Percentiles rank a stretch among this genome's conserved stretches.
These are phyloP conservation scores for Cuculus canorus DNA, from an alignment of 2,797 vertebrate genomes.

Conservation along the genomic window DNA sequence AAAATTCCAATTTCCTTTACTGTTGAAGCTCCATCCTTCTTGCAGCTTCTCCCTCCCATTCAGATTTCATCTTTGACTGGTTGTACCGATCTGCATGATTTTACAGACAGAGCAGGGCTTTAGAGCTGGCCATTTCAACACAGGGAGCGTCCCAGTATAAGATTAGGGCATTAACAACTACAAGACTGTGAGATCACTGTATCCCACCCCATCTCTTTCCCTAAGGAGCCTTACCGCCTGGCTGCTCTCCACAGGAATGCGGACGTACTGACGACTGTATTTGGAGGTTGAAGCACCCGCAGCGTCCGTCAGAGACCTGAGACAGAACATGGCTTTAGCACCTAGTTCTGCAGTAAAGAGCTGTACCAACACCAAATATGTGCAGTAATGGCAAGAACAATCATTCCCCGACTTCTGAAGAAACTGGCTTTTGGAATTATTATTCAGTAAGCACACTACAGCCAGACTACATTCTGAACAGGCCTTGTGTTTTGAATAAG, in stretches of 20 bases:
- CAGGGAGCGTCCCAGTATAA: background rate
- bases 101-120: background rate
- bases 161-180: background rate
- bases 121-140: background rate
- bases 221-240: constrained; percentile 60
- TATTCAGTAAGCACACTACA: background rate
- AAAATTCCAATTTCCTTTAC: background rate
- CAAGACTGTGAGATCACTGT: background rate
- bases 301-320: constrained; percentile 63
- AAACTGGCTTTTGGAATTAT: background rate
- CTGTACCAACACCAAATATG: background rate
- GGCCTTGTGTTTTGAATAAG: background rate
- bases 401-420: background rate
- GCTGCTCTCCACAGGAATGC: constrained; percentile 65
- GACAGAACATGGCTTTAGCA: background rate
- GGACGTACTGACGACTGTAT: constrained; percentile 57
- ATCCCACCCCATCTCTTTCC: background rate
- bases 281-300: constrained; percentile 62
- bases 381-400: background rate
- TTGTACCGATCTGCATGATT: background rate
- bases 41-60: background rate
- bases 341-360: background rate
- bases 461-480: background rate
- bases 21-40: background rate
- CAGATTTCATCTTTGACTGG: background rate